phyloP scores from a whole-genome alignment of 2,888 invertebrate species.

The Steinernema hermaphroditum region DNA sequence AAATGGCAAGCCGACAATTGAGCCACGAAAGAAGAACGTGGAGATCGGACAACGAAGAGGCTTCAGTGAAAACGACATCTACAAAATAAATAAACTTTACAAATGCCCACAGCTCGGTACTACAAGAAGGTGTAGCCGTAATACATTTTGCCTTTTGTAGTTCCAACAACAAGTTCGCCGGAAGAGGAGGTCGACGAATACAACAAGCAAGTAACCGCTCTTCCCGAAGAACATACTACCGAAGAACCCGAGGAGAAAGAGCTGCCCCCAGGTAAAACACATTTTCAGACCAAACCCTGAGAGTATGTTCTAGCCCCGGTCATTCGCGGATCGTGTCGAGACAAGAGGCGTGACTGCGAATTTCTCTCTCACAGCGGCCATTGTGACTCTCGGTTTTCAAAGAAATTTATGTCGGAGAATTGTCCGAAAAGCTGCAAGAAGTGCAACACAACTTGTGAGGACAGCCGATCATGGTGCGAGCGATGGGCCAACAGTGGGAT shows the following conservation, averaged over 20 bases:
- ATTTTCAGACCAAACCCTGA: neutral
- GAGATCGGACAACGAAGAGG: conserved; percentile 64
- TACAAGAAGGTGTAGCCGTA: neutral
- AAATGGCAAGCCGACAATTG: conserved; percentile 63
- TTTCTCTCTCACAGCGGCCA: conserved; percentile 60
- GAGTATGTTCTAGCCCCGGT: neutral
- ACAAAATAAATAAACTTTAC: conserved; percentile 67
- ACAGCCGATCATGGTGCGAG: conserved; percentile 57
- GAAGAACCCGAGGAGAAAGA: conserved; percentile 9
- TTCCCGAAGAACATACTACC: neutral
- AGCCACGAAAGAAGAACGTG: conserved; percentile 52
- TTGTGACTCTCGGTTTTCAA: conserved; percentile 57
- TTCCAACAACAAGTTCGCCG: conserved; percentile 37
- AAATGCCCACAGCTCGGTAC: conserved; percentile 56
- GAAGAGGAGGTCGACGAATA: conserved; percentile 37
- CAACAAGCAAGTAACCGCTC: conserved; percentile 33
- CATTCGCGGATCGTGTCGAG: conserved; percentile 37
- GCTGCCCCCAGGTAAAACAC: neutral
- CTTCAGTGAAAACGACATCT: conserved; percentile 65
- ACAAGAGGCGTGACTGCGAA: conserved; percentile 56
- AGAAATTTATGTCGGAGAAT: conserved; percentile 61
- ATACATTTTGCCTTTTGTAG: conserved; percentile 14
- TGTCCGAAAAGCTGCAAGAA: conserved; percentile 58
- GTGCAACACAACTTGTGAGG: conserved; percentile 48
- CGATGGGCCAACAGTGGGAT: conserved; percentile 63